Conservation (phyloP, 2,888 invertebrate genomes). For the Machimus atricapillus region DNA sequence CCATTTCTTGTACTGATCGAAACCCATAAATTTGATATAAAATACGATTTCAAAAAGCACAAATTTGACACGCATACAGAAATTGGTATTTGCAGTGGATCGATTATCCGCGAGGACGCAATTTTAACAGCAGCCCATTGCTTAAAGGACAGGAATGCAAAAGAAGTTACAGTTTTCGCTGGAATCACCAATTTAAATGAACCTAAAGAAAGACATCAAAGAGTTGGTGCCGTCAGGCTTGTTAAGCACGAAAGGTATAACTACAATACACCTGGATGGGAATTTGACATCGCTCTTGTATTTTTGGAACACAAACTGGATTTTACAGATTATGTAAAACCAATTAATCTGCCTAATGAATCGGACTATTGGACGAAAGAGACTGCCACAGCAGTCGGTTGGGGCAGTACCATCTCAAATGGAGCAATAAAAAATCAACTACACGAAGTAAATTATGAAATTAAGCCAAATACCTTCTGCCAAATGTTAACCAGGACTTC, state of each 20-base stretch:
- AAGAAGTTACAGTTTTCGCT: not conserved
- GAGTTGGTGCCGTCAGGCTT: not conserved
- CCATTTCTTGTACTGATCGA: not conserved
- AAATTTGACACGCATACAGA: not conserved
- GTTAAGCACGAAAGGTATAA: not conserved
- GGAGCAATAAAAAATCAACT: not conserved
- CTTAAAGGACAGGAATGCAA: not conserved
- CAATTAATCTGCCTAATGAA: not conserved
- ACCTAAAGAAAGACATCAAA: not conserved
- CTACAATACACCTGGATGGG: not conserved
- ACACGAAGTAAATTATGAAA: not conserved
- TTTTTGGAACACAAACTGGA: not conserved
- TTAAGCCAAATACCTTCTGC: not conserved
- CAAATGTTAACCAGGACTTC: not conserved
- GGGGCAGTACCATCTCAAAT: not conserved
- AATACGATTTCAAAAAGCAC: not conserved
- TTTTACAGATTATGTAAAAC: not conserved
- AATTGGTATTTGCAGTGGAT: not conserved
- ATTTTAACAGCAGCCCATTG: constrained; percentile 17
- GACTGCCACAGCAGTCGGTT: not conserved
- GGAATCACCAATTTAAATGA: not conserved
- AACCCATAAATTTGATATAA: not conserved
- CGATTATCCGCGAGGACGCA: not conserved
- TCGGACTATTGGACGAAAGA: not conserved
- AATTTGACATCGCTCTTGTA: not conserved